phyloP scores from a whole-genome alignment of 2,888 invertebrate genomes.

The Eupithecia subfuscata region DNA sequence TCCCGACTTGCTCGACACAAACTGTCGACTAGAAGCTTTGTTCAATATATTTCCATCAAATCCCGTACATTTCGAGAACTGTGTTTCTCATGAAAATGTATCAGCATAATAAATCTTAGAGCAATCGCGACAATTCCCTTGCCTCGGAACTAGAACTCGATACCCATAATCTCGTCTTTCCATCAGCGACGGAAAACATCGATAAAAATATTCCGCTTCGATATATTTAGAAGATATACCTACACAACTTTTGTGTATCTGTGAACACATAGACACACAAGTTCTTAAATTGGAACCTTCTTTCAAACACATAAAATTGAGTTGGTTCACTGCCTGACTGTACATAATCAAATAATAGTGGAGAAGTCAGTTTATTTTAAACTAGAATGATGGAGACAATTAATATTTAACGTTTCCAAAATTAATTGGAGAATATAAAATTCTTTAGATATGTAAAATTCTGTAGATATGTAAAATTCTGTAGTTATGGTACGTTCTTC shows the following conservation, averaged over 20 bases:
- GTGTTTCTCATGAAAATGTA: constrained; percentile 24
- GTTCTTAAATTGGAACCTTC: neutral
- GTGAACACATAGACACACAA: neutral
- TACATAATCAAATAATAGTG: neutral
- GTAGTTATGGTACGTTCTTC: too few relatives aligned
- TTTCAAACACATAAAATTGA: neutral
- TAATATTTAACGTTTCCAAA: neutral
- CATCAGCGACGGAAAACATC: constrained; percentile 32
- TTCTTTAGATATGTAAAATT: too few relatives aligned
- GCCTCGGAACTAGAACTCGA: constrained; percentile 27
- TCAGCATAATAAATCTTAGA: constrained; percentile 32
- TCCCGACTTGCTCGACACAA: neutral
- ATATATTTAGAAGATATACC: neutral
- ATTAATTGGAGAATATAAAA: neutral
- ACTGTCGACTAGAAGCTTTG: neutral
- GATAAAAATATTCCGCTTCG: constrained; percentile 29
- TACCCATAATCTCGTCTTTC: constrained; percentile 29
- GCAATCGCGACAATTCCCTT: constrained; percentile 33
- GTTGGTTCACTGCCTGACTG: neutral
- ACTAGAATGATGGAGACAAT: neutral
- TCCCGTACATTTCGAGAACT: constrained; percentile 8
- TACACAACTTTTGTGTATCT: neutral
- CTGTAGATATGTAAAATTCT: too few relatives aligned
- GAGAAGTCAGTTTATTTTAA: neutral
- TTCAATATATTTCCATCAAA: constrained; percentile 19